Conservation (phyloP, 1,140 invertebrate genomes). For the Caerostris extrusa region DNA sequence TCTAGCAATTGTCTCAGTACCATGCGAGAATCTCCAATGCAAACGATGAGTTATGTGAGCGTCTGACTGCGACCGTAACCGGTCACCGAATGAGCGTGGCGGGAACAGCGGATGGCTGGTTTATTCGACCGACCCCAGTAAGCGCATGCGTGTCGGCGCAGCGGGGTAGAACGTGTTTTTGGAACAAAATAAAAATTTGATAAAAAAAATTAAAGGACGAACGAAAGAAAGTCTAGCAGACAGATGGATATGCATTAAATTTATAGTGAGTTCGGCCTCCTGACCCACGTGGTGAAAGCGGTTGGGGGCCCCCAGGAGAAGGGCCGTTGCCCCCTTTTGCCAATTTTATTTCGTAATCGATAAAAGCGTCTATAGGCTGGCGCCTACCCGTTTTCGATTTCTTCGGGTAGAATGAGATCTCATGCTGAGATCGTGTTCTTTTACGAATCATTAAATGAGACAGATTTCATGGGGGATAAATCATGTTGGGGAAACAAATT, state of each 20-base stretch:
- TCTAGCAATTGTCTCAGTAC: not conserved
- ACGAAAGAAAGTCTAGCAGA: slow-evolving; percentile 31
- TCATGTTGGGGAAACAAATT: not conserved
- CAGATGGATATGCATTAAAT: slow-evolving; percentile 63
- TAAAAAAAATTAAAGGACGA: not conserved
- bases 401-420: not conserved
- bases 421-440: slow-evolving; percentile 12
- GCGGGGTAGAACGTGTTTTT: slow-evolving; percentile 62
- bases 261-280: slow-evolving; percentile 58
- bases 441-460: not conserved
- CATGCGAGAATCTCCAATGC: slow-evolving; percentile 28
- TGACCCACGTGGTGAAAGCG: slow-evolving; percentile 28
- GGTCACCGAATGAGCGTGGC: slow-evolving; percentile 60
- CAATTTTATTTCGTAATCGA: slow-evolving; percentile 63
- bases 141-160: slow-evolving; percentile 48
- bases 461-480: not conserved
- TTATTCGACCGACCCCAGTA: slow-evolving; percentile 8
- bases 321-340: not conserved
- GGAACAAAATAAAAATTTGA: not conserved
- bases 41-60: slow-evolving; percentile 31
- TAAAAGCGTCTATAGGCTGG: slow-evolving; percentile 52
- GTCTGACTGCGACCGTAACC: slow-evolving; percentile 61
- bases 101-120: slow-evolving; percentile 28
- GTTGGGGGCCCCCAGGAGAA: not conserved
- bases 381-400: slow-evolving; percentile 25